phyloP scores from a whole-genome alignment of 35 echinoderm and acorn worm genomes.

The Holothuria glaberrima region DNA sequence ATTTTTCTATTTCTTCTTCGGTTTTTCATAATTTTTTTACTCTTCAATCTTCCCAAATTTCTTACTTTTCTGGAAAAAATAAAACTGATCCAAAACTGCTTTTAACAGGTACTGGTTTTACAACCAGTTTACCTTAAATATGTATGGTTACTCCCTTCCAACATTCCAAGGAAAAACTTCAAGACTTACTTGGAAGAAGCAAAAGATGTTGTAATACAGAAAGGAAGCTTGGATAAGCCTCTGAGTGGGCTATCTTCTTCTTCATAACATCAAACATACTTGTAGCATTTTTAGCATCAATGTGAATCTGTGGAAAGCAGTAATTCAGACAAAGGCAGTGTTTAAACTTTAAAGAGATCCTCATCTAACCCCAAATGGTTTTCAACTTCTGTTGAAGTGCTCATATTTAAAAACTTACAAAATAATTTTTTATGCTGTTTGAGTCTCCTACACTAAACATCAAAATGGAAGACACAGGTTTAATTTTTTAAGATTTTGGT shows the following conservation, averaged over 20 bases:
- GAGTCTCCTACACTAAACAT: too few relatives aligned
- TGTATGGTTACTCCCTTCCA: background rate
- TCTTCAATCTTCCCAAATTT: too few relatives aligned
- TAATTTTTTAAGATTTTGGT: background rate
- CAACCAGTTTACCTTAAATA: background rate
- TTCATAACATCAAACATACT: constrained; percentile 98
- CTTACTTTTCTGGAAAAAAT: background rate
- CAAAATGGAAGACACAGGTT: too few relatives aligned
- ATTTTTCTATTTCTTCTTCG: too few relatives aligned
- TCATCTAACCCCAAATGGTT: too few relatives aligned
- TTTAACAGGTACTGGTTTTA: too few relatives aligned
- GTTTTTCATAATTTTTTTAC: too few relatives aligned
- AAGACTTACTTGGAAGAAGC: constrained; percentile 93
- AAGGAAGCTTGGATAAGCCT: constrained; percentile 94
- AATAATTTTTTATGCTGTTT: too few relatives aligned
- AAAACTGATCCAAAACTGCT: too few relatives aligned
- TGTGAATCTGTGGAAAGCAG: constrained; percentile 68
- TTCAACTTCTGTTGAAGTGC: too few relatives aligned
- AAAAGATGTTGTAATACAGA: constrained; percentile 94
- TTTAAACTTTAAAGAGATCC: too few relatives aligned
- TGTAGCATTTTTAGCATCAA: constrained; percentile 90
- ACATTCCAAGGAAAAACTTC: background rate
- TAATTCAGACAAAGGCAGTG: background rate
- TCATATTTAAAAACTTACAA: too few relatives aligned
- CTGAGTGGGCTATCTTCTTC: constrained; percentile 93